A percentile compares a stretch with the other conserved stretches of the same genome.
phyloP scores from a whole-genome alignment of 2,113 vertebrate genomes.

The Tragelaphus imberbis region DNA sequence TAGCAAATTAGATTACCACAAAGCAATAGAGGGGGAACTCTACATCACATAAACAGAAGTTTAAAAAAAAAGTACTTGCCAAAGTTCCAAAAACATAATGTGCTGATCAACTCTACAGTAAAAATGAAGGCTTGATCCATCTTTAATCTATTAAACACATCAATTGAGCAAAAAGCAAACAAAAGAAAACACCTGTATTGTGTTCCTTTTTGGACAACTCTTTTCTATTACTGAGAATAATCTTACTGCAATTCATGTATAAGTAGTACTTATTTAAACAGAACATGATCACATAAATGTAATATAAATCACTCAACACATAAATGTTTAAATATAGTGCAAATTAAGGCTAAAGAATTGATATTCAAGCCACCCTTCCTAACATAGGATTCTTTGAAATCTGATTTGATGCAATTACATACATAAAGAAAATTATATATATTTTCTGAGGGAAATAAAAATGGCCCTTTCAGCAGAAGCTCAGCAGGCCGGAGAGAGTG shows the following conservation, averaged over 20 bases:
- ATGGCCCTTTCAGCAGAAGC: not conserved
- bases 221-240: not conserved
- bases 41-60: not conserved
- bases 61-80: not conserved
- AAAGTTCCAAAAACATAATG: not conserved
- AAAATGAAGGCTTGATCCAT: not conserved
- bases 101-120: not conserved
- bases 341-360: not conserved
- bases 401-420: not conserved
- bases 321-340: not conserved
- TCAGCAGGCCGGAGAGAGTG: not conserved
- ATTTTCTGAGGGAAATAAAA: not conserved
- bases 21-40: not conserved
- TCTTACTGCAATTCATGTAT: not conserved
- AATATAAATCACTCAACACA: not conserved
- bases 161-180: not conserved
- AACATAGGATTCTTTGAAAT: not conserved
- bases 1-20: not conserved
- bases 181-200: not conserved
- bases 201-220: not conserved
- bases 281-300: not conserved
- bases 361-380: not conserved
- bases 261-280: not conserved
- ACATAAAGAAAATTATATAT: not conserved
- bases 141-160: not conserved